Percentiles rank a stretch among this genome's conserved stretches.
phyloP scores from a whole-genome alignment of 2,888 invertebrate species.

The Meandrusa payeni region DNA sequence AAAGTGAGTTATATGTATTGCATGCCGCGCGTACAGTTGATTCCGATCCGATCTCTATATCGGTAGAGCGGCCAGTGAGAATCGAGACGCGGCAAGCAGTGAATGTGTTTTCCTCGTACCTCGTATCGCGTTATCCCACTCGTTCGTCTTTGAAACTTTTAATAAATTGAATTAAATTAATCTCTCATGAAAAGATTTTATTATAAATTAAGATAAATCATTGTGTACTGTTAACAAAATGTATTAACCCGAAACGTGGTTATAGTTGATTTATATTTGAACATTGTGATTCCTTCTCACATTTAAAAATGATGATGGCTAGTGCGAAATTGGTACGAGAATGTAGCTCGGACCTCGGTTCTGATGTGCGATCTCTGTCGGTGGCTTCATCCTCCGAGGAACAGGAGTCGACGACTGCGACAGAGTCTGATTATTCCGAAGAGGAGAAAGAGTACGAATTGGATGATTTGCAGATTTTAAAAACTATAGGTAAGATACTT shows the following conservation, averaged over 20 bases:
- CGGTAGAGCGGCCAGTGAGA: slow-evolving; percentile 46
- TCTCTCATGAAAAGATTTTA: too few relatives aligned
- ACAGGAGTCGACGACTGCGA: slow-evolving; percentile 76
- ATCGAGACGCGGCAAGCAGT: slow-evolving; percentile 44
- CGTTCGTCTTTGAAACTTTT: slow-evolving; percentile 34
- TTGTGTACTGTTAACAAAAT: slow-evolving; percentile 5
- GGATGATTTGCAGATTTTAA: slow-evolving; percentile 92
- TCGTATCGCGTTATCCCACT: slow-evolving; percentile 46
- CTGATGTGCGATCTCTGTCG: slow-evolving; percentile 72
- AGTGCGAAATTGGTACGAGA: slow-evolving; percentile 78
- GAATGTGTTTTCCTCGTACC: slow-evolving; percentile 44
- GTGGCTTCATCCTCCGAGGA: slow-evolving; percentile 79
- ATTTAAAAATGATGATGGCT: slow-evolving; percentile 74
- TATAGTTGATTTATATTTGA: slow-evolving; percentile 25
- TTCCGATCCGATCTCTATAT: slow-evolving; percentile 26
- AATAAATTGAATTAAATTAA: not conserved
- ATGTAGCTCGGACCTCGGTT: slow-evolving; percentile 75
- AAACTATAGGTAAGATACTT: slow-evolving; percentile 89
- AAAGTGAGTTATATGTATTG: slow-evolving; percentile 24
- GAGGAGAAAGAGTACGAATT: slow-evolving; percentile 84
- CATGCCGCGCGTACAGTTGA: slow-evolving; percentile 21
- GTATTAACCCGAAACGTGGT: slow-evolving; percentile 2
- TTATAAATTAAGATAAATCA: not conserved
- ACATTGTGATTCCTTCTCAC: slow-evolving; percentile 22
- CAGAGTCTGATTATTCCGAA: slow-evolving; percentile 79